Conservation (phyloP, 2,888 invertebrate genomes). For the Hoplodrina ambigua region DNA sequence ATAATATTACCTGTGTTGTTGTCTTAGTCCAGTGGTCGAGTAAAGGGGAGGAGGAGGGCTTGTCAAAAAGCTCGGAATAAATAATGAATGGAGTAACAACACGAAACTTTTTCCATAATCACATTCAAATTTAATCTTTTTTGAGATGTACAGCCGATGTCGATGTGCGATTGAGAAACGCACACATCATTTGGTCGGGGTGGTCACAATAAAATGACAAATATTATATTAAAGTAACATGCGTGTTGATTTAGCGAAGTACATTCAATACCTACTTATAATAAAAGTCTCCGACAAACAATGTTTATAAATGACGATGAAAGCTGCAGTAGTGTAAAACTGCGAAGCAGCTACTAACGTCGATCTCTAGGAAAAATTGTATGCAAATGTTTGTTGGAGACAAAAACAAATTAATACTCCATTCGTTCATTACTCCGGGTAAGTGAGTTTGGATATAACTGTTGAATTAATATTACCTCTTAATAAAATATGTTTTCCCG, state of each 20-base stretch:
- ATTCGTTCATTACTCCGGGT: conserved; percentile 42
- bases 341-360: no score
- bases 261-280: no score
- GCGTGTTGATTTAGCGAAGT: no score
- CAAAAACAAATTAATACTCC: background rate
- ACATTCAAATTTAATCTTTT: background rate
- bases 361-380: background rate
- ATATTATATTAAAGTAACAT: background rate
- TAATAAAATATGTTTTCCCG: background rate
- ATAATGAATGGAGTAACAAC: conserved; percentile 23
- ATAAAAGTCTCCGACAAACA: no score
- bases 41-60: background rate
- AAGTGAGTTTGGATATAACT: background rate
- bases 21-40: conserved; percentile 18
- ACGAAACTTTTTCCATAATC: background rate
- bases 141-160: no score
- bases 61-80: conserved; percentile 14
- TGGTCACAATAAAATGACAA: background rate
- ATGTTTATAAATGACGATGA: no score
- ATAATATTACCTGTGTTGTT: conserved; percentile 20
- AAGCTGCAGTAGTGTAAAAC: no score
- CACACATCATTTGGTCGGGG: background rate
- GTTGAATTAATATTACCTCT: conserved; percentile 24
- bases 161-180: background rate
- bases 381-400: background rate